Evolutionary conservation across 2,888 invertebrate genomes (phyloP), one percentile per base, ranked within the genome.

Genomic region (Phyto melanocephala): DNA sequence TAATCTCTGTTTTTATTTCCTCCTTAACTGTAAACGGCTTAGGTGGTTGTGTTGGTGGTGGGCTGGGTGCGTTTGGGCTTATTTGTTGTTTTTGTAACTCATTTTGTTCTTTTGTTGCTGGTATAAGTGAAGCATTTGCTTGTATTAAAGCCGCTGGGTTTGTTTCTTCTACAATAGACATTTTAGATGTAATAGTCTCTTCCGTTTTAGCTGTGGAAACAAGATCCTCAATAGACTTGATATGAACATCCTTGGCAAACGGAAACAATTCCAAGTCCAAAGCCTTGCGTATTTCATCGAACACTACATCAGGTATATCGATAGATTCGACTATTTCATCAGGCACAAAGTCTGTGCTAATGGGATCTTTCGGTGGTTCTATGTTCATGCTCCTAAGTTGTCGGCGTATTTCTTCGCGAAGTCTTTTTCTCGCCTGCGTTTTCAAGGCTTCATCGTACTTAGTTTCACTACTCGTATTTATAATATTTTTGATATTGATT

Each of bases 391-490:
- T 86, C 37, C 88, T 88, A 4, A 91, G 81, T 76, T 91, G 89
- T 8, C 88, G 88, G 0, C 90, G 88, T 17, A 91, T 88, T 83
- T 89, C 89, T 62, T 89, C 90, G 6, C 89, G 88, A 0, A 90
- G 72, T 52, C 88, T 86, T 56, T 88, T 87, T 0, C 89, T 87
- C 0, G 91, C 91, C 62, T 90, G 89, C 2, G 85, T 45, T 77
- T 91, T 88, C 2, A 91, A 83, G 1, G 88, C 89, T 22, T 89
- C 90, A 80, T 91, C 90, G 83, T 88, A 91, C 78, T 89, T 90
- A 1, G 90, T 88, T 42, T 88, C 88, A 4, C 89, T 86, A 77
- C 88, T 91, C n/a, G n/a, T n/a, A 63, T 91, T 91, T 47, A 91
- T 91, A 17, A 91, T 87, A 68, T 90, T 87, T 83, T 90, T 89